Evolutionary conservation across 2,113 vertebrate genomes (phyloP), one percentile per base, ranked within the genome.

Genomic region (Apistogramma diplotaenia): DNA sequence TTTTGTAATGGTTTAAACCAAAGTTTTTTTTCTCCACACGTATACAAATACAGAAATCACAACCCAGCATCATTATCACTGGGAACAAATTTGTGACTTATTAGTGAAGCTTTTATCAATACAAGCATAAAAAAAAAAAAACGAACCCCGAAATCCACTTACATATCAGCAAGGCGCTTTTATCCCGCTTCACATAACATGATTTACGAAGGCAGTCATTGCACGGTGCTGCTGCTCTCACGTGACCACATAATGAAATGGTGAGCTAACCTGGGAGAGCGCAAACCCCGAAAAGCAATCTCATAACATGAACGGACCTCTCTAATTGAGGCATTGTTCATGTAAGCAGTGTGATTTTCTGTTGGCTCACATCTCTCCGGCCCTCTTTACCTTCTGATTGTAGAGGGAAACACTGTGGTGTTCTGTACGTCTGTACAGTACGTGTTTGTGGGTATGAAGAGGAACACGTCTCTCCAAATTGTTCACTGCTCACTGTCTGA

Each of bases 281-380:
- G 33, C 59, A 79, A 89, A 81, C 80, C 60, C 61, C 57, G 83
- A 92, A 94, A 93, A 90, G 84, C 90, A 92, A 90, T 93, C 73
- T 89, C 87, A 92, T 89, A 91, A 93, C 91, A 91, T 84, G 74
- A 89, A 73, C 78, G 62, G 79, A 73, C 81, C 61, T 83, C 78
- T 86, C 88, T 93, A 93, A 94, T 93, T 93, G 84, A 92, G 84
- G 87, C 77, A 88, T 93, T 93, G 90, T 94, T 92, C 82, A 89
- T 92, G 89, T 92, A 89, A 90, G 87, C 80, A 31, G 76, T 70
- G 83, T 78, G 76, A 87, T 90, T 88, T 89, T 60, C 71, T 87
- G 43, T 72, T 74, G 75, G 83, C 53, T 18, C 57, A n/a, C 54
- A 75, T 79, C 33, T 79, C 74, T 84, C 2, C 19, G 27, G 62